Evolutionary conservation across 2,113 vertebrate species (phyloP), one percentile per base, ranked within the genome.

Genomic region (Trichechus manatus): DNA sequence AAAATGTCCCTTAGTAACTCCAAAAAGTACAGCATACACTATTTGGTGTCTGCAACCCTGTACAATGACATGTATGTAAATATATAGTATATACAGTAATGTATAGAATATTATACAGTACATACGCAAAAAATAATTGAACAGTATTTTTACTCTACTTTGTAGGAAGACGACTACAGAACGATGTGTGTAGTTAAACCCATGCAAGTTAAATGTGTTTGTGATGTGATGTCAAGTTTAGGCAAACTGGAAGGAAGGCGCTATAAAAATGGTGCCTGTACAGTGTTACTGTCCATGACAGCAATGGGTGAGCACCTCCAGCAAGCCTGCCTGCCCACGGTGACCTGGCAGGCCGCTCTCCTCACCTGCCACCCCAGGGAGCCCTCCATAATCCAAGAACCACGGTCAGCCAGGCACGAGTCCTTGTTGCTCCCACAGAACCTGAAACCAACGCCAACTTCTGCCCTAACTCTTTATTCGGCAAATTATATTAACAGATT

Each of bases 11-110:
- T 47, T 31, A 25, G 33, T 25, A 39, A 2, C 50, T 70, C 22
- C 36, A 9, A 50, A 59, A 82, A 74, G 0, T 11, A 9, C 9
- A 70, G n/a, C 22, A 42, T 27, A 8, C 31, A 6, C 0, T 19
- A 47, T 17, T 33, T 17, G n/a, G 25, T 7, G 33, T 6, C 3
- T 20, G 5, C 33, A 39, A 42, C 5, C 19, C 66, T 42, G 23
- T 27, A 9, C 17, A 36, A 19, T 61, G 42, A 64, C 33, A 42
- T 2, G 3, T 4, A n/a, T 5, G 13, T 47, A 25, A 27, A 44
- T 0, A 81, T 0, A 19, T 4, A 9, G 79, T 6, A 22, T 10
- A 47, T 0, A 20, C 9, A 33, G 14, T 27, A 78, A 39, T 4
- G 17, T 8, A 20, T 20, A 74, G 44, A 47, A 33, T 9, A 25